A percentile compares a stretch with the other conserved stretches of the same genome.
Evolutionary conservation across 1,140 invertebrate species (phyloP).

Genomic region (Schlechtendalia chinensis): DNA sequence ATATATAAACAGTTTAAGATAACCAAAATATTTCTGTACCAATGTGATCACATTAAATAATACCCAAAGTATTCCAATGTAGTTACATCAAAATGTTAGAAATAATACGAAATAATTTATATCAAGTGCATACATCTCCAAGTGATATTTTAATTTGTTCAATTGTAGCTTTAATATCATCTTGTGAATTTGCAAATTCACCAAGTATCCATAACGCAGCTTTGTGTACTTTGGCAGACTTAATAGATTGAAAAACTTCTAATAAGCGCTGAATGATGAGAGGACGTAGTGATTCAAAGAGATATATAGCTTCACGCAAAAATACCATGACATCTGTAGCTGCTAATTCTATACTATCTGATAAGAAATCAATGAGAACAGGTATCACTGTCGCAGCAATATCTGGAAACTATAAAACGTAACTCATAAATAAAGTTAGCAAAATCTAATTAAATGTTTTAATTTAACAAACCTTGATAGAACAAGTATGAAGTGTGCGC

Average conservation of each 20-base stretch:
- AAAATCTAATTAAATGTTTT: not conserved
- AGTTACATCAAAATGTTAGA: not conserved
- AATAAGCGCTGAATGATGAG: slow-evolving; percentile 79
- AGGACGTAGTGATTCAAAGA: slow-evolving; percentile 78
- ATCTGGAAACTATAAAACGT: slow-evolving; percentile 78
- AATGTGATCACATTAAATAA: too few species aligned
- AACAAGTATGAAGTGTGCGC: slow-evolving; percentile 89
- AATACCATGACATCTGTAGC: slow-evolving; percentile 93
- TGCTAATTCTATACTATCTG: slow-evolving; percentile 89
- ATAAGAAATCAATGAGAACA: slow-evolving; percentile 93
- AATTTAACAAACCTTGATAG: slow-evolving; percentile 69
- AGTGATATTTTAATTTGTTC: slow-evolving; percentile 72
- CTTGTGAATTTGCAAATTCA: slow-evolving; percentile 81
- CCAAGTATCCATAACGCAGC: slow-evolving; percentile 97
- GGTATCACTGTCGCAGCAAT: slow-evolving; percentile 91
- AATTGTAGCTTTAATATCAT: slow-evolving; percentile 80
- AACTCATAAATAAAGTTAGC: slow-evolving; percentile 18
- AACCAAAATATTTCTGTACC: too few species aligned
- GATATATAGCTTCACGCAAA: slow-evolving; percentile 90
- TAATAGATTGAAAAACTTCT: slow-evolving; percentile 79
- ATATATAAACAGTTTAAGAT: too few species aligned
- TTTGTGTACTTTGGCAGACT: slow-evolving; percentile 82
- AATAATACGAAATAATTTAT: slow-evolving; percentile 6
- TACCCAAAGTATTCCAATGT: too few species aligned
- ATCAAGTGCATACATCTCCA: slow-evolving; percentile 65